Evolutionary conservation across 2,113 vertebrate genomes (phyloP).

Genomic region (Phylloscopus whistleri): DNA sequence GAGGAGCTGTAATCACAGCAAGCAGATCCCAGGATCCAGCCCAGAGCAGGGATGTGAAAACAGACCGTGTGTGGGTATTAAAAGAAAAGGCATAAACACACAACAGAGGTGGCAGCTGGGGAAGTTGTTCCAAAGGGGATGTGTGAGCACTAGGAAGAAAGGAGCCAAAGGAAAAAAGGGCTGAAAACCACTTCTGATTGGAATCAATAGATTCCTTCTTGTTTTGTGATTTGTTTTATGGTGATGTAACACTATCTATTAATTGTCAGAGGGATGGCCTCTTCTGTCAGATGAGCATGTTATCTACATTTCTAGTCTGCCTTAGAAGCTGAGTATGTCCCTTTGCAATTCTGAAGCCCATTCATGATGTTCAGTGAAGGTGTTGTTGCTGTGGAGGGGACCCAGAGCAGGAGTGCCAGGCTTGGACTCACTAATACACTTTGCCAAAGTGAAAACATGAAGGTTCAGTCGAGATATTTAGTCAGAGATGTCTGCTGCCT

Average conservation of each 20-base stretch:
- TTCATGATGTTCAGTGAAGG: background rate
- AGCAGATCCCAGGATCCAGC: background rate
- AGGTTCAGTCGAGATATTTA: background rate
- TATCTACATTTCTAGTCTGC: background rate
- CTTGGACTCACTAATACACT: background rate
- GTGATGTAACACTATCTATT: background rate
- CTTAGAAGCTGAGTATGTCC: background rate
- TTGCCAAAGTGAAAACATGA: background rate
- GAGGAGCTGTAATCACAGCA: background rate
- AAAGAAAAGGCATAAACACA: background rate
- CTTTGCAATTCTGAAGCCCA: background rate
- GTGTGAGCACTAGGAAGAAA: background rate
- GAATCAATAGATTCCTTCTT: background rate
- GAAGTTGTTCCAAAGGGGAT: background rate
- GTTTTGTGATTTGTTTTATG: background rate
- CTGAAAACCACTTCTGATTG: background rate
- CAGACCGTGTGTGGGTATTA: background rate
- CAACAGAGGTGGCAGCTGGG: background rate
- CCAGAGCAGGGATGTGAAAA: background rate
- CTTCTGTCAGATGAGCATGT: background rate
- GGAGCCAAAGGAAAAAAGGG: background rate
- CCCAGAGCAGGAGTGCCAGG: rapidly evolving
- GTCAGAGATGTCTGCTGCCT: background rate
- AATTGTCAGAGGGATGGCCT: background rate
- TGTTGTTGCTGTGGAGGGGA: background rate